phyloP scores from a whole-genome alignment of 2,113 vertebrate genomes.

The Cyanoderma ruficeps region DNA sequence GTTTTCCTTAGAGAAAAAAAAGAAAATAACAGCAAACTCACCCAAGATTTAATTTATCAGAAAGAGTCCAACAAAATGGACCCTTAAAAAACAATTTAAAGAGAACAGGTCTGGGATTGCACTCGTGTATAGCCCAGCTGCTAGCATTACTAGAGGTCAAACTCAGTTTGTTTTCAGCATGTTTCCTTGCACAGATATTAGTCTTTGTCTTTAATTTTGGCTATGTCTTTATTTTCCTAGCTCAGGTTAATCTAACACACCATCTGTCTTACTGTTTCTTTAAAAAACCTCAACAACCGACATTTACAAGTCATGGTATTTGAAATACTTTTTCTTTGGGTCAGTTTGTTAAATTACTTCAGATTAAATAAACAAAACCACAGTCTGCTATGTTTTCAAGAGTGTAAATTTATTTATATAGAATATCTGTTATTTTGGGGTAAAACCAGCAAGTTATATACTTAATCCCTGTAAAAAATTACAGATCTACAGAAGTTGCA shows the following conservation, averaged over 20 bases:
- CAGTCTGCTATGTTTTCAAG: background rate
- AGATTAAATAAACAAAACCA: slow-evolving; percentile 22
- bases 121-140: background rate
- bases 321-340: slow-evolving; percentile 21
- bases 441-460: background rate
- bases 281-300: background rate
- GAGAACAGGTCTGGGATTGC: background rate
- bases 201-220: slow-evolving; percentile 55
- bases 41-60: background rate
- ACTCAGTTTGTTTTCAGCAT: slow-evolving; percentile 30
- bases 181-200: slow-evolving; percentile 46
- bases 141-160: slow-evolving; percentile 15
- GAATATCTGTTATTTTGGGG: background rate
- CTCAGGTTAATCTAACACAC: slow-evolving; percentile 56
- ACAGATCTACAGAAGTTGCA: background rate
- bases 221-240: slow-evolving; percentile 24
- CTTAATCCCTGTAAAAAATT: background rate
- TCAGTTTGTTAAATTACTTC: slow-evolving; percentile 20
- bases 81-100: background rate
- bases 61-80: background rate
- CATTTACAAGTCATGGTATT: background rate
- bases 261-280: slow-evolving; percentile 41
- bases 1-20: background rate
- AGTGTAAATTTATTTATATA: background rate
- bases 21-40: background rate